Evolutionary conservation across 2,888 invertebrate genomes (phyloP).

Genomic region (Folsomia candida): DNA sequence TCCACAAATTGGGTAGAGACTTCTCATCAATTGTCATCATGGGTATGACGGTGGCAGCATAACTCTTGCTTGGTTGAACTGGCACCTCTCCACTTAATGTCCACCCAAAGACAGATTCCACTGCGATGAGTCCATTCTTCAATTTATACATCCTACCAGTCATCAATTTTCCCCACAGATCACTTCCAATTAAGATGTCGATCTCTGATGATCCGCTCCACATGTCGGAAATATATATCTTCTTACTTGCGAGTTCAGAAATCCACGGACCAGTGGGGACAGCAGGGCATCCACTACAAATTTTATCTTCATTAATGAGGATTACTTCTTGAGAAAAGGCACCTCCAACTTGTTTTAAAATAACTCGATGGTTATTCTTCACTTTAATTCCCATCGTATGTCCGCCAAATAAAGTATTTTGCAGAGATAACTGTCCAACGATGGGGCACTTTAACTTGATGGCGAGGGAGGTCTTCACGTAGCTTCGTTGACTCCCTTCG

Average conservation of each 20-base stretch:
- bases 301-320: conserved; percentile 5
- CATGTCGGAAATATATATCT: conserved; percentile 7
- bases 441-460: conserved; percentile 29
- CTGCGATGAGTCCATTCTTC: conserved; percentile 25
- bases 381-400: neutral
- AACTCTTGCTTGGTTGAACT: neutral
- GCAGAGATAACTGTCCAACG: conserved; percentile 24
- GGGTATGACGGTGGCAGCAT: neutral
- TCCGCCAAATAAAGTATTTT: conserved; percentile 42
- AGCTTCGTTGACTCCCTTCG: conserved; percentile 8
- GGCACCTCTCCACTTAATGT: neutral
- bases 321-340: neutral
- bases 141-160: conserved; percentile 27
- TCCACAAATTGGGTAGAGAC: conserved; percentile 21
- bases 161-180: conserved; percentile 18
- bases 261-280: conserved; percentile 10
- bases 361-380: neutral
- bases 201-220: conserved; percentile 10
- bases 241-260: neutral
- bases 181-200: conserved; percentile 34
- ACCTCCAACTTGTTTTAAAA: neutral
- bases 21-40: neutral
- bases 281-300: neutral
- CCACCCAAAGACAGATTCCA: conserved; percentile 38
- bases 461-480: conserved; percentile 33